Base-by-base conservation (phyloP, 2,797 vertebrate species). In the Gastrophryne carolinensis region DNA sequence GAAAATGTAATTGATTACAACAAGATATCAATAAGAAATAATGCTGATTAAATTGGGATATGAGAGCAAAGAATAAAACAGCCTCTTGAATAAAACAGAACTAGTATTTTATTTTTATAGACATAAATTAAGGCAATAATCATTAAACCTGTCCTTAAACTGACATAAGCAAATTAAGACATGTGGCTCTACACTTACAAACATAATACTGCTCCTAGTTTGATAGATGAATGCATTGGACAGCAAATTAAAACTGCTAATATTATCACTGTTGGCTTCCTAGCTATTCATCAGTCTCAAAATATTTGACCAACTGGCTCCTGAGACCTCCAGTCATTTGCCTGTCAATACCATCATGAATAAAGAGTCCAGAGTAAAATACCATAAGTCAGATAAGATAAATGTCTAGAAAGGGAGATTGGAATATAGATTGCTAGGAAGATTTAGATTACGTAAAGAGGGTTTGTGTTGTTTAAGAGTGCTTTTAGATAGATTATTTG, bases 1-100 rank as follows among this genome's bases (percentile, higher is more conserved):
- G 60, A 54, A 56, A 64, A 41, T 26, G 23, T 53, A 57, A 79
- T 67, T 79, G 47, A 61, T 73, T 12, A 57, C 19, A 52, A 41
- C 27, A 66, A 39, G 47, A 27, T 27, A 41, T 65, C 64, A 68
- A 60, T 60, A 58, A 10, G 39, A 34, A 32, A 32, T 58, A 30
- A 8, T 67, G 34, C 7, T 50, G 17, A 50, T n/a, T 23, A 75
- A 44, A 67, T 19, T 19, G 23, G 57, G 19, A 9, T 34, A 23
- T 19, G 7, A 29, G 27, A n/a, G 9, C 6, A 2, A 3, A 11
- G 17, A 29, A 1, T 19, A 17, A 47, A 17, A 10, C 7, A 19
- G 10, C 39, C 21, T 17, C 21, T 17, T 6, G 3, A 47, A 41
- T 3, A 9, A 2, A 47, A 21, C 17, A 47, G 4, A 8, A 47